phyloP scores from a whole-genome alignment of 2,797 vertebrate species.

The Ispidina picta region DNA sequence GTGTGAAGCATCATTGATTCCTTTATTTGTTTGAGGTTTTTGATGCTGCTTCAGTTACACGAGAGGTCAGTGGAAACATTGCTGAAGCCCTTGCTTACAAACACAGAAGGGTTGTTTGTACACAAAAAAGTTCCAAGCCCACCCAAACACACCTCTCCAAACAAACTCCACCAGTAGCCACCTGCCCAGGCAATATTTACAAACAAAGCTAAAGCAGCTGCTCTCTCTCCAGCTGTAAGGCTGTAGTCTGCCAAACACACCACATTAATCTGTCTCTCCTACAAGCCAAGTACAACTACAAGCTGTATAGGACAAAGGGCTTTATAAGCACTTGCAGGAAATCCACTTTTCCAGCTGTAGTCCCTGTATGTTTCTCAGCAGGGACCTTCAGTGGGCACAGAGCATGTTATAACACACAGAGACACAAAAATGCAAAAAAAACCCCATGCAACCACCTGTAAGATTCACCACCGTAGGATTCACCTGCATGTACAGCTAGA shows the following conservation, averaged over 20 bases:
- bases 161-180: no score
- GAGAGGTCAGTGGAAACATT: fast-evolving
- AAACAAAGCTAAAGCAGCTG: fast-evolving
- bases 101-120: fast-evolving
- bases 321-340: neutral
- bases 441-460: fast-evolving
- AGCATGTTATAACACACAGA: fast-evolving
- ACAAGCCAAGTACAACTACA: neutral
- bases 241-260: neutral
- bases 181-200: fast-evolving
- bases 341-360: neutral
- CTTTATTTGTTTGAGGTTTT: fast-evolving
- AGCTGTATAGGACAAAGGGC: fast-evolving
- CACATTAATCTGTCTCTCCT: fast-evolving
- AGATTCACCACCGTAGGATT: fast-evolving
- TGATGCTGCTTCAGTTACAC: fast-evolving
- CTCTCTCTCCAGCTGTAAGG: fast-evolving
- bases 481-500: fast-evolving
- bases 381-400: fast-evolving
- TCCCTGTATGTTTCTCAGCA: fast-evolving
- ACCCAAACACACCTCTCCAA: fast-evolving
- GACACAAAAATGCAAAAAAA: neutral
- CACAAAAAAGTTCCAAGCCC: neutral
- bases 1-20: fast-evolving
- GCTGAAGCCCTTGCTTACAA: neutral